A percentile compares a stretch with the other conserved stretches of the same genome.
Evolutionary conservation across 2,888 invertebrate species (phyloP).

Genomic region (Drosophila greeni): DNA sequence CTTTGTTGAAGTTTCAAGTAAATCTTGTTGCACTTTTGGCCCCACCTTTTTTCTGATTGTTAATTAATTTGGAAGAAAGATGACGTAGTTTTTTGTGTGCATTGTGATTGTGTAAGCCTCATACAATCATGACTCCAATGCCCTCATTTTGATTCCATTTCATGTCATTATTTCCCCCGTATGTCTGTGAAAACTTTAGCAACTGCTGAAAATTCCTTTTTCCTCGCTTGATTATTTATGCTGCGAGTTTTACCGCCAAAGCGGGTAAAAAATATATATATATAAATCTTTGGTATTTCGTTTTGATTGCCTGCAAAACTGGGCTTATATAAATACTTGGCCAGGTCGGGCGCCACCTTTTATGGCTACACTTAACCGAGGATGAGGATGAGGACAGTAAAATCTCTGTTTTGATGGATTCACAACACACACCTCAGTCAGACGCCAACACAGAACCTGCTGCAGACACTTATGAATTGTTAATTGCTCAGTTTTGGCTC

Average conservation of each 20-base stretch:
- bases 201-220: constrained; percentile 35
- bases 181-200: constrained; percentile 32
- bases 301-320: constrained; percentile 45
- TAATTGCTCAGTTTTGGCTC: constrained; percentile 14
- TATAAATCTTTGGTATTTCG: constrained; percentile 25
- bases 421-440: constrained; percentile 28
- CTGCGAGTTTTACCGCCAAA: constrained; percentile 26
- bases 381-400: constrained; percentile 16
- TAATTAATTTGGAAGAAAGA: constrained; percentile 2
- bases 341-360: constrained; percentile 40
- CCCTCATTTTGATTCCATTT: constrained; percentile 58
- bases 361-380: constrained; percentile 32
- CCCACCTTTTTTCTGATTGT: constrained; percentile 3
- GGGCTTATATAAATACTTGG: constrained; percentile 62
- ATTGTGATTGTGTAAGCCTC: constrained; percentile 46
- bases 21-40: constrained; percentile 6
- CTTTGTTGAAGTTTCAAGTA: neutral
- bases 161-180: constrained; percentile 35
- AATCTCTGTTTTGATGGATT: constrained; percentile 20
- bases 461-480: constrained; percentile 30
- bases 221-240: constrained; percentile 33
- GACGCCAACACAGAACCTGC: constrained; percentile 30
- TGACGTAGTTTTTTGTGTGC: constrained; percentile 5
- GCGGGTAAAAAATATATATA: constrained; percentile 22
- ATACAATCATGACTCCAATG: constrained; percentile 36